phyloP scores from a whole-genome alignment of 2,113 vertebrate genomes.

The Zootoca vivipara region DNA sequence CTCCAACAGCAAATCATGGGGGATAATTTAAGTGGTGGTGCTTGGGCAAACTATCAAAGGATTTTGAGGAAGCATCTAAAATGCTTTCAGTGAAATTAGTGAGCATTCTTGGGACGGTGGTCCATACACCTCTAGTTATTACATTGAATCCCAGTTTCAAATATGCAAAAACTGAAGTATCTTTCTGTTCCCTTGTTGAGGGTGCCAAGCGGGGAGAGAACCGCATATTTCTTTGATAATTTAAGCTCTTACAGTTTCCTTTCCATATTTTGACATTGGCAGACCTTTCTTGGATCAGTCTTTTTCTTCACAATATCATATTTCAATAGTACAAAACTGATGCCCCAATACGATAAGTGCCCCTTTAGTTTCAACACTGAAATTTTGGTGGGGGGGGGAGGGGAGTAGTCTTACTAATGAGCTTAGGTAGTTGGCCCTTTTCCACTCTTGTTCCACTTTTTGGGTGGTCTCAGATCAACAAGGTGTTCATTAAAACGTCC shows the following conservation, averaged over 20 bases:
- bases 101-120: not conserved
- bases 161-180: not conserved
- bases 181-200: not conserved
- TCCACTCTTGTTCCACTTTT: conserved; percentile 46
- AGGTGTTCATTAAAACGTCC: conserved; percentile 55
- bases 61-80: not conserved
- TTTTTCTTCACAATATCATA: conserved; percentile 1
- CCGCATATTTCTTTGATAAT: not conserved
- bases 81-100: not conserved
- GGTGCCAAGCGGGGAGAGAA: not conserved
- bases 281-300: not conserved
- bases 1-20: not conserved
- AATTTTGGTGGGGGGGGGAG: not conserved
- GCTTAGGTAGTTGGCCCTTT: not conserved
- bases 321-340: not conserved
- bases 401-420: not conserved
- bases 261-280: not conserved
- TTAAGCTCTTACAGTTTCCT: not conserved
- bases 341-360: not conserved
- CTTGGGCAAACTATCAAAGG: not conserved
- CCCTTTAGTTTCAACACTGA: conserved; percentile 13
- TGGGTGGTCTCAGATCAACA: conserved; percentile 70
- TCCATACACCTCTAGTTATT: not conserved
- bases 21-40: not conserved
- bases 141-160: not conserved